Evolutionary conservation across 2,113 vertebrate species (phyloP).

Genomic region (Origma solitaria): DNA sequence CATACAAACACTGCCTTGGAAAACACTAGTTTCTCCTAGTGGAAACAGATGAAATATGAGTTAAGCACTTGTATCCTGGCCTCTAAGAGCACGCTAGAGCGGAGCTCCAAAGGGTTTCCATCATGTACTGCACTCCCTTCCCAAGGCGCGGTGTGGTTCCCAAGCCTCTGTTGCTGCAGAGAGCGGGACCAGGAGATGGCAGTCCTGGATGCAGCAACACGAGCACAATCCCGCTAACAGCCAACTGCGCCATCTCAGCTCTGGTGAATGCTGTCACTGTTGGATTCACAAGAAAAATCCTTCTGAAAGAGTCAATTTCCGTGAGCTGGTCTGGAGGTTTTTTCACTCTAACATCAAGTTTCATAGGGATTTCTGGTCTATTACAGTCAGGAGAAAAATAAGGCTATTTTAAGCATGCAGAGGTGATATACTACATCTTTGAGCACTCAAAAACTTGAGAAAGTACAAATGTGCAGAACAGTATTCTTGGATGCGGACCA

Average conservation of each 20-base stretch:
- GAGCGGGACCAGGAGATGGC: conserved; percentile 8
- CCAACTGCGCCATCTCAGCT: rapidly evolving
- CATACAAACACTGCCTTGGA: not conserved
- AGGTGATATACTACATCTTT: not conserved
- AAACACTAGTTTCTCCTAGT: not conserved
- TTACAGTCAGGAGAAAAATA: not conserved
- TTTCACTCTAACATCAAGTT: not conserved
- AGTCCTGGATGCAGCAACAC: not conserved
- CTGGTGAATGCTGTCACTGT: not conserved
- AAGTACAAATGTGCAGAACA: not conserved
- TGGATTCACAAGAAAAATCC: not conserved
- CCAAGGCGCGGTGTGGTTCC: rapidly evolving
- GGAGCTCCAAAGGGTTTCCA: not conserved
- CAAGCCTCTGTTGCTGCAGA: not conserved
- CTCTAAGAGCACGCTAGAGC: not conserved
- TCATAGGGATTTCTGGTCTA: not conserved
- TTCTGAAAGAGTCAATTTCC: not conserved
- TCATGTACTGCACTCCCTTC: too few relatives aligned
- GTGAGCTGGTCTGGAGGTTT: not conserved
- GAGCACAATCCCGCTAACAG: not conserved
- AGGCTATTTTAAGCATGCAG: not conserved
- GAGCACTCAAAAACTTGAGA: not conserved
- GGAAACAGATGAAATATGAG: not conserved
- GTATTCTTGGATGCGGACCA: not conserved
- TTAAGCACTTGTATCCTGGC: not conserved